Evolutionary conservation across 2,797 vertebrate species (phyloP), one percentile per base, ranked within the genome.

Genomic region (Sardinella longiceps): DNA sequence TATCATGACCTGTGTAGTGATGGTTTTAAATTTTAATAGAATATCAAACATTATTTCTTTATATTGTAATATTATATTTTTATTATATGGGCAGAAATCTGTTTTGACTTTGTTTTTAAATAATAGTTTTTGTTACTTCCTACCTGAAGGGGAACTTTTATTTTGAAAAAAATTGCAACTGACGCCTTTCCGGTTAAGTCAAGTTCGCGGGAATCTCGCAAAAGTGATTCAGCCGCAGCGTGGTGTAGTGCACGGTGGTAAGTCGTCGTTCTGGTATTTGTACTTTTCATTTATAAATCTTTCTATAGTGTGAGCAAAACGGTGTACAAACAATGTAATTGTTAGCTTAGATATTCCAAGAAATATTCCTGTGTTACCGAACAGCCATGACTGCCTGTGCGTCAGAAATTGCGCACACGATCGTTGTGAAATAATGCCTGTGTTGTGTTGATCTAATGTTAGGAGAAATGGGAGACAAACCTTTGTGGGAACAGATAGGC

Each of bases 401-500:
- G n/a, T n/a, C n/a, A n/a, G n/a, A 23, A 23, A 20, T 23, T 23
- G 53, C 20, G 18, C 53, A 56, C 20, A 23, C 18, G 20, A 20
- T 6, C n/a, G 20, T 56, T 56, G 15, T 20, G 51, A 53, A 56
- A 20, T 23, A n/a, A 23, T 20, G 20, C 53, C 3, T 5, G 53
- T 56, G 18, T 56, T 56, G 53, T 56, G 48, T 56, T 56, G 53
- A 1, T 56, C 20, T 56, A 56, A 5, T 56, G 53, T 20, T 33
- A 48, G 50, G 33, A 84, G 80, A 48, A 43, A 96, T 96, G 95
- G 93, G 91, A 85, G 83, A 87, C 0, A 94, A 94, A 89, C 92
- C 94, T 87, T 87, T 95, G 60, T 95, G 94, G 94, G 93, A 94
- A 80, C 92, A 91, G 83, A 94, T 95, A 20, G 95, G 95, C 43